Conservation (phyloP, 2,113 vertebrate species). For the Falco punctatus region DNA sequence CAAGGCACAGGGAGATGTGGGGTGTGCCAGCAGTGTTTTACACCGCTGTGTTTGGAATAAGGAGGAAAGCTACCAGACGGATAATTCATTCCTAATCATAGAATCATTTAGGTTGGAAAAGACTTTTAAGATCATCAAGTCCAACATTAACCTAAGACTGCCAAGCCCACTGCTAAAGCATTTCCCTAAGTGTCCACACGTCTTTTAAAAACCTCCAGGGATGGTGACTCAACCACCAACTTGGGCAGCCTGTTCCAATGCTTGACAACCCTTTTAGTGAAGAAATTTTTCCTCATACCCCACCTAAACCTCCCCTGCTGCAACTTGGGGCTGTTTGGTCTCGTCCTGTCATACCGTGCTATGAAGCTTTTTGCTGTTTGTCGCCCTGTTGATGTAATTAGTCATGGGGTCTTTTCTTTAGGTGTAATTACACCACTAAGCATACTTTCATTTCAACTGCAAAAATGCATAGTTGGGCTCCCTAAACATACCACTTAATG, state of each 20-base stretch:
- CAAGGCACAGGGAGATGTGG: background rate
- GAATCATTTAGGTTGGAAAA: no score
- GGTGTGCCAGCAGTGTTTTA: background rate
- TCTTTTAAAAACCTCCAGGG: no score
- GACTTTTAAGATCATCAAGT: no score
- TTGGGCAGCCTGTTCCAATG: no score
- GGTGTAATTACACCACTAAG: slow-evolving; percentile 26
- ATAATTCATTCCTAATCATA: background rate
- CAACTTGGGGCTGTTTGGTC: no score
- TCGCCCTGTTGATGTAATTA: slow-evolving; percentile 27
- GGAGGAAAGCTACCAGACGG: background rate
- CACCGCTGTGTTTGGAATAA: background rate
- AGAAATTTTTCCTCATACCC: no score
- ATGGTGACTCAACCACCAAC: no score
- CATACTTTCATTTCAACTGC: background rate
- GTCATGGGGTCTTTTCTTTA: slow-evolving; percentile 22
- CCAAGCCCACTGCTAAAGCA: no score
- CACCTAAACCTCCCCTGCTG: no score
- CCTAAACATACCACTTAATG: background rate
- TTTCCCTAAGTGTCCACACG: no score
- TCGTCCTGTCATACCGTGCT: background rate
- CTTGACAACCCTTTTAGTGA: no score
- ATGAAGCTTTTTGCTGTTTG: background rate
- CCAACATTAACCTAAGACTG: no score
- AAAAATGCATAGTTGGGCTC: background rate